Evolutionary conservation across 1,140 invertebrate species (phyloP).

Genomic region (Pseudoatta argentina): DNA sequence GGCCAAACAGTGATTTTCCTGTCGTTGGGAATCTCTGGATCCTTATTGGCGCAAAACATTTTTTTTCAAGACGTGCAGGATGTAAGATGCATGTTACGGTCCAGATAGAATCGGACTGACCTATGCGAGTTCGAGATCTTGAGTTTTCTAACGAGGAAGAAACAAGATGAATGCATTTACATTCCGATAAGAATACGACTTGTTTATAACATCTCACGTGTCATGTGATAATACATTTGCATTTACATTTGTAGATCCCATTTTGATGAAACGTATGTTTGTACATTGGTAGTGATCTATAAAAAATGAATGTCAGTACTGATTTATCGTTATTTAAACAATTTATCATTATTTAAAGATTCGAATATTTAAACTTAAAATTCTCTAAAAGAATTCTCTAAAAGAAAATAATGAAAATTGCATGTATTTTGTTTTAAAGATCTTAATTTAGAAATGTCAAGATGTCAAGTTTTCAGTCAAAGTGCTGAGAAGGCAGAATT

Average conservation of each 20-base stretch:
- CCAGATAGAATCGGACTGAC: slow-evolving; percentile 39
- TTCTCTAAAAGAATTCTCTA: neutral
- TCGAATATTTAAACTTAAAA: neutral
- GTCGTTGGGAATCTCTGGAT: slow-evolving; percentile 5
- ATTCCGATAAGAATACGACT: slow-evolving; percentile 70
- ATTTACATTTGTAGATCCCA: neutral
- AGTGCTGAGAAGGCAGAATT: neutral
- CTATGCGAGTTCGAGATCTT: slow-evolving; percentile 38
- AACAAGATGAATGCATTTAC: slow-evolving; percentile 60
- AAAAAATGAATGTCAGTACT: slow-evolving; percentile 44
- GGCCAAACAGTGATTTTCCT: slow-evolving; percentile 73
- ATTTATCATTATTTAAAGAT: slow-evolving; percentile 21
- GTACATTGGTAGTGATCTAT: slow-evolving; percentile 19
- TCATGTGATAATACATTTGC: slow-evolving; percentile 26
- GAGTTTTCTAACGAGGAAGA: slow-evolving; percentile 48
- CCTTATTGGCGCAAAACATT: slow-evolving; percentile 48
- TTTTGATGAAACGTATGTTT: slow-evolving; percentile 37
- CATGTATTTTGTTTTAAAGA: neutral
- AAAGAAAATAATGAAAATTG: neutral
- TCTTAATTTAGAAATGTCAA: neutral
- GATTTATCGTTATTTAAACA: slow-evolving; percentile 11
- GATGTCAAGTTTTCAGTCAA: neutral
- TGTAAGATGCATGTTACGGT: slow-evolving; percentile 14
- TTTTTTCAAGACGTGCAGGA: neutral
- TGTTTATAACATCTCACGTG: slow-evolving; percentile 62